Evolutionary conservation across 2,888 invertebrate species (phyloP).

Genomic region (Hypolimnas misippus): DNA sequence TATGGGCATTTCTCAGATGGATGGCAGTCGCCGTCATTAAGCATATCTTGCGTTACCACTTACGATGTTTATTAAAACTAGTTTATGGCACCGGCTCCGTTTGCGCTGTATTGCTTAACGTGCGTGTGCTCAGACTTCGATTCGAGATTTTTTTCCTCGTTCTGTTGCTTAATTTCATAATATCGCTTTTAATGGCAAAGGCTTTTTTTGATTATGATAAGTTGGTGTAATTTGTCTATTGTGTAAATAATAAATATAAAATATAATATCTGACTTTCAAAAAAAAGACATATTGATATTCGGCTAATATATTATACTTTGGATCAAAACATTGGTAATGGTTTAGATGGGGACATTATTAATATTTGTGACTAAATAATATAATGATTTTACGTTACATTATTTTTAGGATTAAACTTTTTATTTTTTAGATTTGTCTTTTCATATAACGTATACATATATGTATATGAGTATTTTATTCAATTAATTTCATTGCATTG

Average conservation of each 20-base stretch:
- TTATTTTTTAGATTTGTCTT: too few relatives aligned
- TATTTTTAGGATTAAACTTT: too few relatives aligned
- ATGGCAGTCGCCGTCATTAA: slow-evolving; percentile 59
- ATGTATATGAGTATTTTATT: too few relatives aligned
- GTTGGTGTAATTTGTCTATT: background rate
- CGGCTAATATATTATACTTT: too few relatives aligned
- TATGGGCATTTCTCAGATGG: slow-evolving; percentile 64
- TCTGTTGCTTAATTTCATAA: slow-evolving; percentile 25
- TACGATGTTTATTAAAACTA: slow-evolving; percentile 43
- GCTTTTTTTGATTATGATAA: background rate
- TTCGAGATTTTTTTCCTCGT: slow-evolving; percentile 21
- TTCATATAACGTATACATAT: too few relatives aligned
- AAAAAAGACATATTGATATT: too few relatives aligned
- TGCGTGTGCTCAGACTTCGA: slow-evolving; percentile 7
- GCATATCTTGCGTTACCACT: slow-evolving; percentile 47
- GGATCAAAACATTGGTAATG: too few relatives aligned
- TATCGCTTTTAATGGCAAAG: slow-evolving; percentile 14
- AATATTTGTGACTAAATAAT: too few relatives aligned
- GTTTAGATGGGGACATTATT: too few relatives aligned
- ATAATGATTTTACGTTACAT: too few relatives aligned
- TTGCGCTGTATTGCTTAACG: slow-evolving; percentile 35
- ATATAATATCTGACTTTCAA: too few relatives aligned
- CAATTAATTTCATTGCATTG: too few relatives aligned
- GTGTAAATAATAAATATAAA: background rate
- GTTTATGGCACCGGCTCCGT: slow-evolving; percentile 33